Base-by-base conservation (phyloP, 2,797 vertebrate species). In the Pseudochaenichthys georgianus region DNA sequence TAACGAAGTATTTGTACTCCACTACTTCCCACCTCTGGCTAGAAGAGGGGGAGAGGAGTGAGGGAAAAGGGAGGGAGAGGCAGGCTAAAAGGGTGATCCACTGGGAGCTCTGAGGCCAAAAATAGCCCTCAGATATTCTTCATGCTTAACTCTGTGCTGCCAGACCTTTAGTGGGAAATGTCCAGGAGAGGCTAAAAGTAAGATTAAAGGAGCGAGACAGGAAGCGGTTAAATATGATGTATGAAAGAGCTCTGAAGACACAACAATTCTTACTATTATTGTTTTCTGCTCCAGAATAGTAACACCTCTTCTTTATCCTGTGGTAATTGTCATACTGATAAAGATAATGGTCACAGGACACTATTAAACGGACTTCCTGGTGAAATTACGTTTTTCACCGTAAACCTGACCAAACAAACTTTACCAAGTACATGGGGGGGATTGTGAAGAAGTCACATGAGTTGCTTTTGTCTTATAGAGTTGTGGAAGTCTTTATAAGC, bases 41-140 rank as follows among this genome's bases (percentile, higher is more conserved):
- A 38, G 11, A 66, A 34, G 51, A 53, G 19, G 15, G n/a, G 42
- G 43, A 10, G 13, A 72, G 34, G 34, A 42, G 48, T 41, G 23
- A 12, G 57, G 38, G 23, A 28, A 76, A 23, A 13, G 66, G 53
- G 71, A 41, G 70, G 19, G 50, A 70, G 61, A 84, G 79, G 70
- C 80, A 81, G 52, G 72, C 58, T 78, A 74, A 80, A 79, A 60
- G 78, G 23, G 60, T 46, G 43, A 28, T 60, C 88, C 78, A 38
- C 73, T 82, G 85, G 83, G 82, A 85, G 60, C 67, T 57, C 45
- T 34, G 28, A 21, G 52, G 73, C 69, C 77, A 73, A 70, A 88
- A 89, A 88, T 88, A 89, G 47, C 34, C 59, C 65, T 76, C 58
- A 57, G 62, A 84, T 75, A 60, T 28, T 70, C 60, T 72, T 70